Conservation (phyloP, 2,888 invertebrate species). For the Temnothorax unifasciatus region DNA sequence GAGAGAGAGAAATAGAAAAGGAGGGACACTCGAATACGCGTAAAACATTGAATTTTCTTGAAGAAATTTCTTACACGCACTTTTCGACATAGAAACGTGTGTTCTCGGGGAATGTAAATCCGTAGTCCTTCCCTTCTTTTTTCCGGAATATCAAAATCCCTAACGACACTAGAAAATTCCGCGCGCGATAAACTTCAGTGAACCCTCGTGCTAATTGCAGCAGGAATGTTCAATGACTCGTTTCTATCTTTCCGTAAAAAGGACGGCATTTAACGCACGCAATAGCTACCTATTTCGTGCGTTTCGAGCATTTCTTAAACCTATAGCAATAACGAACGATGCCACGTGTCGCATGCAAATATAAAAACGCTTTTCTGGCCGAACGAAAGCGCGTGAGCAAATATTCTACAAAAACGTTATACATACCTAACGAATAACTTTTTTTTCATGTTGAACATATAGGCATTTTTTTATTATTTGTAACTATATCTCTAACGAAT, state of each 20-base stretch:
- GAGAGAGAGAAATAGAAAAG: slow-evolving; percentile 3
- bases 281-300: slow-evolving; percentile 6
- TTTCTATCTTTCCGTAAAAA: slow-evolving; percentile 31
- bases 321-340: slow-evolving; percentile 32
- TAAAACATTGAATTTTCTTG: slow-evolving; percentile 51
- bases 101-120: slow-evolving; percentile 62
- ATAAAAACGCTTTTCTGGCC: slow-evolving; percentile 21
- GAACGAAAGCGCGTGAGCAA: slow-evolving; percentile 32
- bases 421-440: slow-evolving; percentile 1
- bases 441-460: background rate
- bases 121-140: slow-evolving; percentile 28
- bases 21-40: slow-evolving; percentile 15
- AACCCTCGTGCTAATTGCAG: slow-evolving; percentile 18
- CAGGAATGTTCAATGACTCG: slow-evolving; percentile 37
- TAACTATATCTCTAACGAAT: background rate
- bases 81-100: slow-evolving; percentile 62
- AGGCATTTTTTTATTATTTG: background rate
- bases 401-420: background rate
- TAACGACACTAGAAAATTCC: background rate
- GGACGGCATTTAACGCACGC: slow-evolving; percentile 46
- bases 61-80: slow-evolving; percentile 26
- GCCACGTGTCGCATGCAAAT: slow-evolving; percentile 17
- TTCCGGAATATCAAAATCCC: slow-evolving; percentile 44
- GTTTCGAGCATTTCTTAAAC: slow-evolving; percentile 33
- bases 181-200: background rate